These are phyloP conservation scores for Ctenodactylus gundi DNA, from an alignment of 2,113 vertebrate species.

Conservation along the genomic window DNA sequence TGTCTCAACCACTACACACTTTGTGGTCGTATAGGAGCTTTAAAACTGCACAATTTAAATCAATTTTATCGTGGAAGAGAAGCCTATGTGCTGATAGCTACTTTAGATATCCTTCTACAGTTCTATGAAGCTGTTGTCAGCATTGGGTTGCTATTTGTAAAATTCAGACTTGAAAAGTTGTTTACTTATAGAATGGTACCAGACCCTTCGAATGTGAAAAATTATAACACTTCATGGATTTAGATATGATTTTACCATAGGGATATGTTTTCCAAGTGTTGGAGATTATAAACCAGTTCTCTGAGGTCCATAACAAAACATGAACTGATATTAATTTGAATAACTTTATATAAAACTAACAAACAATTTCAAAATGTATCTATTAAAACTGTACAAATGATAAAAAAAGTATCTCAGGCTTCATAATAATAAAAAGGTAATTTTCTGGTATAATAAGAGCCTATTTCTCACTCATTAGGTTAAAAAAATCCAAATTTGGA, in stretches of 20 bases:
- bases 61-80: conserved; percentile 33
- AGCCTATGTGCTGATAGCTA: background rate
- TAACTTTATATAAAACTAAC: background rate
- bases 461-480: background rate
- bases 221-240: conserved; percentile 52
- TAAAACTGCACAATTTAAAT: conserved; percentile 43
- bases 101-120: background rate
- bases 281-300: background rate
- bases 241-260: conserved; percentile 13
- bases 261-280: background rate
- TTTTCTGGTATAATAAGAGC: too few relatives aligned
- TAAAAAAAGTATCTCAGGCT: background rate
- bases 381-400: background rate
- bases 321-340: background rate
- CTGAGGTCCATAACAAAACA: background rate
- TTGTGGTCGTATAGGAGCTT: conserved; percentile 2
- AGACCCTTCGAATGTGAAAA: conserved; percentile 65
- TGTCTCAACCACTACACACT: background rate
- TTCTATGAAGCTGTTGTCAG: conserved; percentile 60
- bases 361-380: background rate
- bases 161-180: conserved; percentile 56
- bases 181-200: conserved; percentile 59
- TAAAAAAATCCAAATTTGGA: background rate
- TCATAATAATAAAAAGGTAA: background rate
- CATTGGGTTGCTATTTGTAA: conserved; percentile 58